Evolutionary conservation across 1,140 invertebrate genomes (phyloP), one percentile per base, ranked within the genome.

Genomic region (Adoxophyes honmai): DNA sequence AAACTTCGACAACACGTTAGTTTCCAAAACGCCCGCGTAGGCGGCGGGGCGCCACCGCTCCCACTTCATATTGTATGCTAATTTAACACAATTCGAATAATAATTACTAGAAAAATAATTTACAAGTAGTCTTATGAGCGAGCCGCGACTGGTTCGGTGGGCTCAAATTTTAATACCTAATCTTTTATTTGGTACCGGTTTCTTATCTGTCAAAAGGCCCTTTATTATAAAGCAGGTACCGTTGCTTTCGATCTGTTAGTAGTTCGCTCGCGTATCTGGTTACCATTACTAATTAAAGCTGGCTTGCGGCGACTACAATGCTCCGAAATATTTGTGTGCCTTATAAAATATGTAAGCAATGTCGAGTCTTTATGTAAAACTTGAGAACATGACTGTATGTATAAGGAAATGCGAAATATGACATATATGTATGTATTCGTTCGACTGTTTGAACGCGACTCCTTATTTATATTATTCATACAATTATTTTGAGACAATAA

Each of bases 11-110:
- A 44, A 44, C 15, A 44, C 39, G 16, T 16, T 38, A 58, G 28
- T 62, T 64, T 55, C 36, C 55, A 65, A 53, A 63, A 64, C 36
- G n/a, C 53, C 38, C 48, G 70, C 68, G 81, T 81, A 57, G 75
- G 81, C 55, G 78, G 67, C 54, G 57, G 65, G 81, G 79, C 81
- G 79, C 79, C 81, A 82, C 68, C 51, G 64, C 66, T 69, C 59
- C 61, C 62, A 61, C 56, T 60, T 72, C 70, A 76, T 80, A 85
- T 85, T 85, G 81, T 85, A 85, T 85, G 81, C 73, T 73, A 82
- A 85, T 86, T 68, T 68, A 63, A 66, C 56, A 81, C 62, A 60
- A 72, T 75, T 78, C 52, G 68, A 80, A 83, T 75, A 77, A 73
- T 76, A 76, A 78, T 75, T 79, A 73, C 76, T 66, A 70, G 62